Base-by-base conservation (phyloP, 2,113 vertebrate species). In the Chionodraco myersi region DNA sequence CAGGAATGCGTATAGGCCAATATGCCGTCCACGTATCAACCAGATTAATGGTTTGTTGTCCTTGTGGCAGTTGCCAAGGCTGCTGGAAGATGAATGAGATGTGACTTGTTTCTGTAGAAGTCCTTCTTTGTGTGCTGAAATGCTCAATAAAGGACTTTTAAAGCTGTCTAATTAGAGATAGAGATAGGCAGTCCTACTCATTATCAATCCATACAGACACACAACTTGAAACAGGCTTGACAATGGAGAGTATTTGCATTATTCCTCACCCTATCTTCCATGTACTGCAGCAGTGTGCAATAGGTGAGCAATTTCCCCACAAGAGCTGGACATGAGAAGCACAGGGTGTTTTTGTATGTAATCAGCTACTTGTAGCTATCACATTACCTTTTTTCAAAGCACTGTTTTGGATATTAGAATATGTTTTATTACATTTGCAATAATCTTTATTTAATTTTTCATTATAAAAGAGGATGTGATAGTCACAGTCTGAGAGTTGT, bases 61-160 rank as follows among this genome's bases (percentile, higher is more conserved):
- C 44, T 79, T 4, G 0, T 77, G 72, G 74, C 75, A 63, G 86
- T 88, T 86, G 64, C 82, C 79, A 85, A 79, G 79, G 79, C 75
- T 79, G 80, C 73, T 6, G 60, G 60, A 84, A 86, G 86, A 90
- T 88, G 80, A 92, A 88, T 87, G 81, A 90, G 84, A 91, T 79
- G 87, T 77, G 81, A 84, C 79, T 88, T 82, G 68, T 61, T 81
- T 72, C 64, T 68, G 78, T 34, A 64, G 71, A 75, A 73, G 73
- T 41, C 36, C 36, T 41, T 41, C 36, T 41, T 54, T 30, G 18
- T 52, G 83, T 79, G 53, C 54, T 4, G 16, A 48, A 54, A 85
- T 60, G 72, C 72, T 81, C 48, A 56, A 71, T 65, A 71, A 71
- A 36, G 60, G 56, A 79, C 83, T 82, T 91, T 79, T 91, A 74